Evolutionary conservation across 2,113 vertebrate species (phyloP), one percentile per base, ranked within the genome.

Genomic region (Anarrhichthys ocellatus): DNA sequence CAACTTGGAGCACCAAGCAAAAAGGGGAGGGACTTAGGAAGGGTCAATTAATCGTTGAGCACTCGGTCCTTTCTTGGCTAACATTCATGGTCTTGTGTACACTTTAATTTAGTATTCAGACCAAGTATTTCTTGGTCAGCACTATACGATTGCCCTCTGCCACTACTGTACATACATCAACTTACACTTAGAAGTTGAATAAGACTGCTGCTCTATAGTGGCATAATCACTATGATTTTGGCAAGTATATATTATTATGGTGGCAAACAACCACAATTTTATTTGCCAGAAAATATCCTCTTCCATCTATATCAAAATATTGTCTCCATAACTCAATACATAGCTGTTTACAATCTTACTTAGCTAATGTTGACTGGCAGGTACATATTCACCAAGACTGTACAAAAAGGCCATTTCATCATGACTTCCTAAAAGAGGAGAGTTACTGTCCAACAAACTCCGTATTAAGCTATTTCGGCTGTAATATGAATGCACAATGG

Each of bases 231-330:
- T 69, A 36, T 34, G 27, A 18, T 59, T 46, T 46, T 67, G 38
- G 29, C 59, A 75, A 27, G 14, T 24, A 40, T 34, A 9, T 68
- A 29, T 48, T 34, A 48, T 22, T 13, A 68, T 24, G 27, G 54
- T 24, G 27, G 22, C 54, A 61, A 78, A 32, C 17, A 17, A 15
- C 20, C 10, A 6, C 59, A 24, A 18, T 66, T 59, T 36, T 4
- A 48, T 15, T 59, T 8, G 24, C 8, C 17, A 42, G 3, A 50
- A 70, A 36, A 78, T 69, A 62, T 78, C 18, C 38, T 46, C 34
- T 69, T 38, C 48, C 32, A 71, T 38, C 17, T 42, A 34, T 63
- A 52, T 36, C 14, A 56, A 65, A 73, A 65, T 44, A 36, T 56
- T 24, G 48, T 68, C 40, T 40, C 24, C 34, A 54, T 15, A 10